phyloP scores from a whole-genome alignment of 2,888 invertebrate species.

The Conomelus anceps region DNA sequence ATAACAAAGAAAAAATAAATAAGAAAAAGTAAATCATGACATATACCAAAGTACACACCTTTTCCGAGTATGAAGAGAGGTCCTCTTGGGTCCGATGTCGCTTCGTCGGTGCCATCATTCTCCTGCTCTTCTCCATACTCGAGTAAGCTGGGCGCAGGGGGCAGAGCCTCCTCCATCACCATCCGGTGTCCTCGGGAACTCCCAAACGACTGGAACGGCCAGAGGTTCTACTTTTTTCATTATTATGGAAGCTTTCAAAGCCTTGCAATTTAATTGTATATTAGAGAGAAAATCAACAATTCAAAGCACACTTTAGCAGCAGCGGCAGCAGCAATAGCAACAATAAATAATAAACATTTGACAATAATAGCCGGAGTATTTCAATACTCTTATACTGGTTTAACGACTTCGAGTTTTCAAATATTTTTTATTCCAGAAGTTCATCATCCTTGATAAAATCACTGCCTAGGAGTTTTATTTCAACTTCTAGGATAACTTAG shows the following conservation, averaged over 20 bases:
- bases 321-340: neutral
- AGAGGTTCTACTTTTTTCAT: slow-evolving; percentile 64
- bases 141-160: slow-evolving; percentile 13
- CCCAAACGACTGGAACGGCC: slow-evolving; percentile 71
- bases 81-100: slow-evolving; percentile 18
- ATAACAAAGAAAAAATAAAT: neutral
- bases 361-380: neutral
- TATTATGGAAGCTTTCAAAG: slow-evolving; percentile 33
- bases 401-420: neutral
- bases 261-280: slow-evolving; percentile 1
- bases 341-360: neutral
- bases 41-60: slow-evolving; percentile 33
- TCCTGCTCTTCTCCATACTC: slow-evolving; percentile 20
- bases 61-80: slow-evolving; percentile 40
- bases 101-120: slow-evolving; percentile 22
- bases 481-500: no score
- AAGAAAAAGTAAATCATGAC: neutral
- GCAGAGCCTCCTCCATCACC: slow-evolving; percentile 37
- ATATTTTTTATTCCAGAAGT: no score
- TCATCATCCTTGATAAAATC: no score
- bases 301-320: slow-evolving; percentile 13
- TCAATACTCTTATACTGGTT: neutral
- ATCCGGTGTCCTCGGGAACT: slow-evolving; percentile 66
- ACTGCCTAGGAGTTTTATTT: no score
- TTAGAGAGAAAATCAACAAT: slow-evolving; percentile 15